Conservation (phyloP, 2,113 vertebrate genomes). For the Lagenorhynchus albirostris region DNA sequence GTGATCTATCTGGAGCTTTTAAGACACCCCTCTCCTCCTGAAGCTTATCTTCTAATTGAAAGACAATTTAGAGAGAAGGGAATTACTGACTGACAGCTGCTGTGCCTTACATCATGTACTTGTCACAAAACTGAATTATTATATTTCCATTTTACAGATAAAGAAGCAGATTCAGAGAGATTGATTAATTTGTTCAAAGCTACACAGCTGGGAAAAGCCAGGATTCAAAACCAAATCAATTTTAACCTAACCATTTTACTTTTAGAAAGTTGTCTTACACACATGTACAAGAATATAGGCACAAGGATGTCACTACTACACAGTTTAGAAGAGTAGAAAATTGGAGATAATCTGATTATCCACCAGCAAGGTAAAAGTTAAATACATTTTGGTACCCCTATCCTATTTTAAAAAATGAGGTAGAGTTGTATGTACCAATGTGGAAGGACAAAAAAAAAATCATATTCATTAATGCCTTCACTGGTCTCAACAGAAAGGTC, state of each 20-base stretch:
- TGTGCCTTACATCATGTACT: background rate
- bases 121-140: background rate
- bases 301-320: background rate
- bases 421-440: background rate
- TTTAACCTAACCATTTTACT: background rate
- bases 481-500: background rate
- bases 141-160: background rate
- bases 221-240: slow-evolving; percentile 25
- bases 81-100: background rate
- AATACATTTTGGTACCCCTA: background rate
- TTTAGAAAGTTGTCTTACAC: slow-evolving; percentile 13
- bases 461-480: background rate
- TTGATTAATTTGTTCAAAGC: slow-evolving; percentile 4
- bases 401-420: background rate
- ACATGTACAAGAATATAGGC: background rate
- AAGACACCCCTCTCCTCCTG: background rate
- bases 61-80: background rate
- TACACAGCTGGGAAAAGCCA: background rate
- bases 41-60: background rate
- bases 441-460: background rate
- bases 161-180: background rate
- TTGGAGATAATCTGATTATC: background rate
- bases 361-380: slow-evolving; percentile 6
- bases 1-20: background rate
- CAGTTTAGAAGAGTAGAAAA: background rate